Evolutionary conservation across 1,140 invertebrate genomes (phyloP), one percentile per base, ranked within the genome.

Genomic region (Megalonaias nervosa): DNA sequence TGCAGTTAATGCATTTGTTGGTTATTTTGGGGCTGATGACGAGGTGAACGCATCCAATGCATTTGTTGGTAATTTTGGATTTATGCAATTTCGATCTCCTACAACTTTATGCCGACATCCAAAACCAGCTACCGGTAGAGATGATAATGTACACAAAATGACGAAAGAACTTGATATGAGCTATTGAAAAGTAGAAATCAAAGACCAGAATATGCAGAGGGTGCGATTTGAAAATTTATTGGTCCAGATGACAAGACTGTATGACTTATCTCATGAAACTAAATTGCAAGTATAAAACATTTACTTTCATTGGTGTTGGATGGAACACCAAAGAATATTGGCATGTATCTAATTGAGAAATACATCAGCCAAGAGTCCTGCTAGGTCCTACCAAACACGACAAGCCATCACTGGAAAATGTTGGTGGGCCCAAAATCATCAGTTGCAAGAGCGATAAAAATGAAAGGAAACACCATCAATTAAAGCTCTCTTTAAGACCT

Each of bases 211-310:
- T 56, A 21, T n/a, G 57, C 19, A 31, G 12, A 9, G 26, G 16
- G 23, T 19, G 21, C 67, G 56, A 64, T 26, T 1, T 1, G 64
- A 66, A 77, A 71, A 59, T 26, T 79, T 1, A 69, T 60, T 73
- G 66, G 71, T 16, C 71, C 77, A n/a, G 71, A 79, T 65, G 69
- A 74, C 55, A 79, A 79, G 69, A 79, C 74, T 65, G 71, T 65
- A 0, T 79, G 19, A 11, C 73, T 2, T 1, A 9, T 21, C 60
- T 79, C 4, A 26, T 62, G 23, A 38, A 75, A 13, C 9, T 48
- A 31, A 48, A 72, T n/a, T 19, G n/a, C 26, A 26, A 26, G 26
- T 2, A 26, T 26, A 26, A 26, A n/a, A n/a, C 17, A 65, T 14
- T 80, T 80, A 56, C 57, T 80, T 15, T 57, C 67, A 55, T 75